These are phyloP conservation scores for Cottoperca gobio DNA, from an alignment of 2,797 vertebrate genomes.

Conservation along the genomic window DNA sequence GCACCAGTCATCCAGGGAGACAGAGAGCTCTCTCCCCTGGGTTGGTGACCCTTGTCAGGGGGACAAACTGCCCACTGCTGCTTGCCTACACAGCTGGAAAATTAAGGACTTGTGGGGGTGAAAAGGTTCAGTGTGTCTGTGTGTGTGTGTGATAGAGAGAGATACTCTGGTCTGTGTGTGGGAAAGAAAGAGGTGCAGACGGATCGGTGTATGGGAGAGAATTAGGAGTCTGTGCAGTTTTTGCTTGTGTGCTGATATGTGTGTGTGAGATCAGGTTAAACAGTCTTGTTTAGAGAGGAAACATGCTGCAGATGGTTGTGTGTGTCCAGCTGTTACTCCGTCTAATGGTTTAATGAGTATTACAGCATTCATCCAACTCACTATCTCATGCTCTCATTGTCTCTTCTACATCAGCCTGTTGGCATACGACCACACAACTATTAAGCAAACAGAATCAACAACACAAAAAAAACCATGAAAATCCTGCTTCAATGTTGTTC, in stretches of 20 bases:
- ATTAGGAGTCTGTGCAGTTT: conserved; percentile 14
- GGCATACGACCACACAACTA: conserved; percentile 32
- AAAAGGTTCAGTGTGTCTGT: conserved; percentile 55
- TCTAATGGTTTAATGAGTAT: conserved; percentile 76
- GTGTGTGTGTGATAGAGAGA: conserved; percentile 25
- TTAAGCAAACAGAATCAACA: conserved; percentile 27
- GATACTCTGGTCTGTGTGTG: conserved; percentile 24
- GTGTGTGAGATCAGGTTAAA: conserved; percentile 60
- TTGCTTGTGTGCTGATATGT: conserved; percentile 8
- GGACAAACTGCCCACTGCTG: conserved; percentile 76
- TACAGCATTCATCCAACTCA: conserved; percentile 55
- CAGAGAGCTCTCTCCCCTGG: conserved; percentile 57
- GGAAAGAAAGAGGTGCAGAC: conserved; percentile 8
- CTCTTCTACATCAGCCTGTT: conserved; percentile 43
- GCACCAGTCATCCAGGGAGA: conserved; percentile 57
- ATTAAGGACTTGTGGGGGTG: conserved; percentile 73
- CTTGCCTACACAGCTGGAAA: conserved; percentile 80
- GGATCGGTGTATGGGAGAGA: conserved; percentile 21
- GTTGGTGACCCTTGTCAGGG: conserved; percentile 76
- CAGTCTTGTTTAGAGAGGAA: conserved; percentile 66
- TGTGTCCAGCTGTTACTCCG: conserved; percentile 74
- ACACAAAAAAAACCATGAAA: conserved; percentile 7
- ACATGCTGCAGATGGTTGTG: conserved; percentile 70
- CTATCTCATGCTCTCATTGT: conserved; percentile 39
- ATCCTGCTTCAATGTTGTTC: not conserved